Evolutionary conservation across 2,888 invertebrate genomes (phyloP).

Genomic region (Lasioglossum vierecki): DNA sequence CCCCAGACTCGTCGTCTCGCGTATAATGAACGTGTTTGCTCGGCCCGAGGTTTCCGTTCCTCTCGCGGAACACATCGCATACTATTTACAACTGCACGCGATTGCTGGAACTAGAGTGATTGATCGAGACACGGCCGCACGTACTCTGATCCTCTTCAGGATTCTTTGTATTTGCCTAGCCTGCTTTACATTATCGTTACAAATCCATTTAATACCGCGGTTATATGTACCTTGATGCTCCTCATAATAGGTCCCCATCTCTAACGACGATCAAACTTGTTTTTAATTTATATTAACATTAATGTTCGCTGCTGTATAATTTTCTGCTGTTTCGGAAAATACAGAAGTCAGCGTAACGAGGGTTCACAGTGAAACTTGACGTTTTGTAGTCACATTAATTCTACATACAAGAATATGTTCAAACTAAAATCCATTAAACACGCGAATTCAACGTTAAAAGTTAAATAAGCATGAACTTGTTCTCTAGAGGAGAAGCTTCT

Average conservation of each 20-base stretch:
- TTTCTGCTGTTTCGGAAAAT: not conserved
- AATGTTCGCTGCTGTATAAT: not conserved
- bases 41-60: not conserved
- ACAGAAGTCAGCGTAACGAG: not conserved
- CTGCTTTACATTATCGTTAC: conserved; percentile 8
- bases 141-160: not conserved
- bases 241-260: not conserved
- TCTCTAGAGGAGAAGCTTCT: not conserved
- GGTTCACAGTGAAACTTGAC: not conserved
- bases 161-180: not conserved
- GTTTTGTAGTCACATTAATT: not conserved
- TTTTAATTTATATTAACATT: not conserved
- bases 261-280: not conserved
- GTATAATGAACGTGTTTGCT: not conserved
- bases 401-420: not conserved
- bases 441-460: not conserved
- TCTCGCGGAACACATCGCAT: not conserved
- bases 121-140: not conserved
- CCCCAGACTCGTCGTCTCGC: not conserved
- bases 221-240: not conserved
- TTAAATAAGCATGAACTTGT: not conserved
- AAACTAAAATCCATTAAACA: not conserved
- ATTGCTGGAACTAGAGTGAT: not conserved
- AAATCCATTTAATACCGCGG: not conserved
- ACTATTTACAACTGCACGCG: conserved; percentile 5